Evolutionary conservation across 30 jellyfish, hydroid and myxozoan genomes (phyloP).

Genomic region (Aurelia coerulea): DNA sequence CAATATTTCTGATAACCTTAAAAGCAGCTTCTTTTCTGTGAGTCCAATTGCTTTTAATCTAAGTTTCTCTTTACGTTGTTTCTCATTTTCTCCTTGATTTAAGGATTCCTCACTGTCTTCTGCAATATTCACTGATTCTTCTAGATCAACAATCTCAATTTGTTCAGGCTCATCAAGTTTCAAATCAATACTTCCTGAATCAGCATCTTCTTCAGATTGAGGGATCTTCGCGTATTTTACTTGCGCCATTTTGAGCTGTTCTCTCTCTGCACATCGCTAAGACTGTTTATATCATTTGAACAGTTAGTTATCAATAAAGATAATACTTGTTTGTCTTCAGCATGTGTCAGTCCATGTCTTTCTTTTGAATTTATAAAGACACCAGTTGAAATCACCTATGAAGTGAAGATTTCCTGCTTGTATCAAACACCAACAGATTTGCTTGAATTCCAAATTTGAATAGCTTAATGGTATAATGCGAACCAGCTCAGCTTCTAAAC

Average conservation of each 20-base stretch:
- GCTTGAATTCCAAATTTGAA: too few species aligned
- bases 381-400: constrained; percentile 1
- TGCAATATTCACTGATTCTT: too few species aligned
- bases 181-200: neutral
- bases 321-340: too few species aligned
- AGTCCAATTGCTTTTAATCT: constrained; percentile 2
- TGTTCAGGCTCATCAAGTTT: neutral
- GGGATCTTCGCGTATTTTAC: constrained; percentile 12
- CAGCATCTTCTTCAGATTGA: constrained; percentile 9
- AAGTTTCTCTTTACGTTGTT: constrained; percentile 21
- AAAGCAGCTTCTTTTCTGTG: constrained; percentile 22
- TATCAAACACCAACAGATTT: neutral
- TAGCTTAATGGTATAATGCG: too few species aligned
- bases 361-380: neutral
- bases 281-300: neutral
- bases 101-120: too few species aligned
- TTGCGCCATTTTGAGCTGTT: neutral
- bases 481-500: too few species aligned
- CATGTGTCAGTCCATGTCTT: neutral
- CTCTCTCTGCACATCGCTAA: neutral
- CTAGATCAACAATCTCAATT: too few species aligned
- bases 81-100: neutral
- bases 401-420: neutral
- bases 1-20: constrained; percentile 24
- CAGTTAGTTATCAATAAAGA: too few species aligned